Evolutionary conservation across 2,888 invertebrate species (phyloP), one percentile per base, ranked within the genome.

Genomic region (Ctena decussata): DNA sequence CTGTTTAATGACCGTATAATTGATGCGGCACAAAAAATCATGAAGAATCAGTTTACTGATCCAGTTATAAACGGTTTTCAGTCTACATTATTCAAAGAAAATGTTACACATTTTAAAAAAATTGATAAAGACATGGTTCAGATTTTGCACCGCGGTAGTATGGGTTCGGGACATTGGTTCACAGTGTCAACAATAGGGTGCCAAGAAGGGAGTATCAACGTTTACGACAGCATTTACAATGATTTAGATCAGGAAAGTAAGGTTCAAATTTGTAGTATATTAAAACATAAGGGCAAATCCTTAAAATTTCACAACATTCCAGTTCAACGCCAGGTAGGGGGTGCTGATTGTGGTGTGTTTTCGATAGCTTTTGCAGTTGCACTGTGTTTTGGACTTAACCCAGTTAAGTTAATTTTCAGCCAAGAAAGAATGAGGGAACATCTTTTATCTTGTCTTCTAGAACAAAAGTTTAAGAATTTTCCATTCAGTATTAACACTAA

Each of bases 361-460:
- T 24, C 72, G 3, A 72, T 72, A 15, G 72, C 72, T 24, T 72
- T 44, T 46, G 41, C 72, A 6, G 72, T 72, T 0, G 72, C 72
- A 3, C 27, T 72, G 27, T 15, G 72, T n/a, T 46, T 72, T 44
- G 72, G 72, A 2, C 12, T 44, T 5, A 46, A 72, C n/a, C 72
- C 72, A 15, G n/a, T 27, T 2, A 72, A 72, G n/a, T 27, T 72
- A 15, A 39, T 44, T 3, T 72, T 72, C 44, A 24, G 44, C 2
- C 72, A 72, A 18, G 2, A 18, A 1, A 46, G 24, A 12, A 72
- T 72, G 72, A 24, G 72, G 41, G 30, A 8, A n/a, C 72, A 72
- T 72, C 24, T 72, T 3, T 30, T 72, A 30, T 8, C 24, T 30
- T 72, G 72, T 44, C 21, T 72, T 72, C 15, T 18, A 24, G 27